These are phyloP conservation scores for Lepidostoma basale DNA, from an alignment of 1,140 invertebrate species.

Conservation along the genomic window DNA sequence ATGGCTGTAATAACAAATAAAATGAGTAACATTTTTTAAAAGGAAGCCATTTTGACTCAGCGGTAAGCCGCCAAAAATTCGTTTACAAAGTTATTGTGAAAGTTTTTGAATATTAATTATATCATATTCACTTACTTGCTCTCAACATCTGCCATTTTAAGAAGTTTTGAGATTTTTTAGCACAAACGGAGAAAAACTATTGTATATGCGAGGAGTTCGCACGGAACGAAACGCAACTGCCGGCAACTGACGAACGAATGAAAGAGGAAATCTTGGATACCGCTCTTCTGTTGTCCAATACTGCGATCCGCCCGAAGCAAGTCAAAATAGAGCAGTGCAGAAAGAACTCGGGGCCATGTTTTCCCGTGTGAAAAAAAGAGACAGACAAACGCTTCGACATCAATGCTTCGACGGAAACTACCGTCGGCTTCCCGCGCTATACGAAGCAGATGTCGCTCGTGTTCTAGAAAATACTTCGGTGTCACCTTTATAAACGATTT, in stretches of 20 bases:
- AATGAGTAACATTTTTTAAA: constrained; percentile 40
- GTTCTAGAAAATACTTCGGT: constrained; percentile 46
- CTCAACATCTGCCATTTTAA: constrained; percentile 60
- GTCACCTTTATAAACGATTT: constrained; percentile 32
- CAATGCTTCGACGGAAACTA: constrained; percentile 19
- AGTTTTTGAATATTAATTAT: constrained; percentile 12
- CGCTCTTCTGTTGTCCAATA: constrained; percentile 33
- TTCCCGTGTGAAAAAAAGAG: constrained; percentile 29
- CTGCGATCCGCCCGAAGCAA: constrained; percentile 15
- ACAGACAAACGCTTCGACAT: constrained; percentile 42
- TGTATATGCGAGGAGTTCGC: constrained; percentile 20
- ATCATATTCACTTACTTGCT: constrained; percentile 55
- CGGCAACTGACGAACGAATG: constrained; percentile 40
- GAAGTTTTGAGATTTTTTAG: constrained; percentile 43
- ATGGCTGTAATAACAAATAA: too few relatives aligned
- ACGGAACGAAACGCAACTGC: constrained; percentile 32
- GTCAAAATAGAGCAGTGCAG: not conserved
- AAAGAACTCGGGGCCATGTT: not conserved
- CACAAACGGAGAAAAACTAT: constrained; percentile 25
- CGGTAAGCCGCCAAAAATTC: constrained; percentile 54
- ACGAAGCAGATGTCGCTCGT: constrained; percentile 41
- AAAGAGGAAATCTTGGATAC: constrained; percentile 32
- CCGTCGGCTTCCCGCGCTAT: constrained; percentile 40
- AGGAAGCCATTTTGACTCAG: constrained; percentile 62
- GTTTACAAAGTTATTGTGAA: constrained; percentile 8